Evolutionary conservation across 92 coral and sea anemone species (phyloP), one percentile per base, ranked within the genome.

Genomic region (Epizoanthus rinbou): DNA sequence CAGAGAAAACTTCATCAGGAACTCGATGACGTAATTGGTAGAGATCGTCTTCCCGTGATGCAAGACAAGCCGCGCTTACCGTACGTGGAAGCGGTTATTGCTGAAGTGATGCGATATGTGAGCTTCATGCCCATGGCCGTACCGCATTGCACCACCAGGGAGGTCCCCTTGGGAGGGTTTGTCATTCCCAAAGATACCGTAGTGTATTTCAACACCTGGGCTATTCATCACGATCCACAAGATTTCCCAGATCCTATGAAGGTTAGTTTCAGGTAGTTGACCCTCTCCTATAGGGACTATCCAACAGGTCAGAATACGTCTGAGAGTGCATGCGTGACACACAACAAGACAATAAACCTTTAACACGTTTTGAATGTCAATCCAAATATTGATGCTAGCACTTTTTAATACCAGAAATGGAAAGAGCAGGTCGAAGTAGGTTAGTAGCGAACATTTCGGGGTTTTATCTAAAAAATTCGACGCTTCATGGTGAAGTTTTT

Each of bases 101-200:
- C 90, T 2, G 96, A 92, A 58, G 93, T 80, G 4, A 57, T 82
- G 54, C 91, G 96, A 1, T 66, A 67, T 39, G 84, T 78, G 23
- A 87, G 93, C 57, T 76, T 78, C 57, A 91, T 92, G 85, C 96
- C 96, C 11, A 79, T 92, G 73, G 93, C 89, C 17, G 88, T 92
- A 13, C 96, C 93, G 9, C 96, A 92, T 72, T 86, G 66, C 25
- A 88, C 92, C 3, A 90, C 84, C 59, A 67, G 69, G 33, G 91
- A 92, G 68, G 84, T 92, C 13, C 39, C 57, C 28, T 56, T 92
- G 37, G 92, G 89, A 3, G 90, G 90, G 5, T 90, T 85, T 86
- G 69, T 85, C 28, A 79, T 92, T 57, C 96, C 96, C 17, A 73
- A 79, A 57, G 93, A 80, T 31, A 92, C 96, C 14, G 86, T 87